Evolutionary conservation across 2,113 vertebrate genomes (phyloP).

Genomic region (Odocoileus virginianus): DNA sequence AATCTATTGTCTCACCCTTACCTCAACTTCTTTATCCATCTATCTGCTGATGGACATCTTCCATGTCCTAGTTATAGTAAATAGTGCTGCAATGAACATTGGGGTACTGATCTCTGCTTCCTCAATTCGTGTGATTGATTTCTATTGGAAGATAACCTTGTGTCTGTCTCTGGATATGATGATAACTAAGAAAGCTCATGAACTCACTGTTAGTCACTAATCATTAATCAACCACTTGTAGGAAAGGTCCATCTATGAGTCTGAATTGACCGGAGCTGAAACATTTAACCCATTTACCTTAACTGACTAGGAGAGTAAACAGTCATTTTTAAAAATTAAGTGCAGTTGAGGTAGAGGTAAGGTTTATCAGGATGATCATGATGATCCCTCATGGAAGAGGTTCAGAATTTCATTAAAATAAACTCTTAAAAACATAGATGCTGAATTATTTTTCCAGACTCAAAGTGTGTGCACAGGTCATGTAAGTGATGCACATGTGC

Average conservation of each 20-base stretch:
- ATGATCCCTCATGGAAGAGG: not conserved
- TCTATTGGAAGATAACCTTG: not conserved
- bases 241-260: not conserved
- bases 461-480: not conserved
- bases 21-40: not conserved
- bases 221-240: not conserved
- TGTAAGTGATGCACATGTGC: not conserved
- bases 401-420: not conserved
- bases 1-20: not conserved
- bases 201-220: not conserved
- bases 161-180: not conserved
- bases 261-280: not conserved
- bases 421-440: not conserved
- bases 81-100: accelerated
- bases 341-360: not conserved
- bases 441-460: not conserved
- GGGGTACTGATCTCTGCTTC: not conserved
- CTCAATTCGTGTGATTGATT: not conserved
- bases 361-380: not conserved
- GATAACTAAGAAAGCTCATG: not conserved
- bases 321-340: not conserved
- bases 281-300: not conserved
- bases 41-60: not conserved
- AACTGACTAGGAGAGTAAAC: not conserved
- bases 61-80: not conserved